Evolutionary conservation across 2,888 invertebrate genomes (phyloP).

Genomic region (Diabrotica balteata): DNA sequence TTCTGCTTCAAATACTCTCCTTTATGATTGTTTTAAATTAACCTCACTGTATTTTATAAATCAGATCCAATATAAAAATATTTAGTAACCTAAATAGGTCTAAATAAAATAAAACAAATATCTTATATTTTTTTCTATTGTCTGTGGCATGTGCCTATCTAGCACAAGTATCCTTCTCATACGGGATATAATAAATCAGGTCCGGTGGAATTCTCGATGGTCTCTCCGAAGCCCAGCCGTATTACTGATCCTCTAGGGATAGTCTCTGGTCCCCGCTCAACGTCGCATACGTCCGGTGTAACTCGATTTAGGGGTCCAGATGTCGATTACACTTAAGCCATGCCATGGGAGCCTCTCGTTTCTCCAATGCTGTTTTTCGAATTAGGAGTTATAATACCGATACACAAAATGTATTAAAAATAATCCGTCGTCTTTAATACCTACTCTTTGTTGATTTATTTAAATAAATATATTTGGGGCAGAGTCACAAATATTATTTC

Average conservation of each 20-base stretch:
- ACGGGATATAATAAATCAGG: slow-evolving; percentile 24
- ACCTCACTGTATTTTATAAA: too few species aligned
- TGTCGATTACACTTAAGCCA: slow-evolving; percentile 31
- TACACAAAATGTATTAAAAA: neutral
- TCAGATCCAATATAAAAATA: too few species aligned
- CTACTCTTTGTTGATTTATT: too few species aligned
- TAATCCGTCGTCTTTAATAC: neutral
- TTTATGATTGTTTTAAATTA: too few species aligned
- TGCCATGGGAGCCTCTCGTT: slow-evolving; percentile 13
- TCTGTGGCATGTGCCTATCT: too few species aligned
- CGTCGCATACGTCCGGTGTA: slow-evolving; percentile 24
- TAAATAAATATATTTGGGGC: too few species aligned
- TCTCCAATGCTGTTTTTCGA: neutral
- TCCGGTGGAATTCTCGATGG: slow-evolving; percentile 20
- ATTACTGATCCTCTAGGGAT: slow-evolving; percentile 23
- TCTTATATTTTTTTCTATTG: too few species aligned
- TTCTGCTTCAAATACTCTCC: too few species aligned
- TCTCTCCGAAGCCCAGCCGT: slow-evolving; percentile 13
- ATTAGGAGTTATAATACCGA: neutral
- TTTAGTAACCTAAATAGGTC: too few species aligned
- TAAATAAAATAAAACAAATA: too few species aligned
- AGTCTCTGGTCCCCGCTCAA: slow-evolving; percentile 19
- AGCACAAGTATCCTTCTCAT: slow-evolving; percentile 3
- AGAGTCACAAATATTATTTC: too few species aligned
- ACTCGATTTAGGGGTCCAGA: slow-evolving; percentile 33